A percentile compares a stretch with the other conserved stretches of the same genome.
Evolutionary conservation across 2,888 invertebrate species (phyloP).

Genomic region (Melinopterus prodromus): DNA sequence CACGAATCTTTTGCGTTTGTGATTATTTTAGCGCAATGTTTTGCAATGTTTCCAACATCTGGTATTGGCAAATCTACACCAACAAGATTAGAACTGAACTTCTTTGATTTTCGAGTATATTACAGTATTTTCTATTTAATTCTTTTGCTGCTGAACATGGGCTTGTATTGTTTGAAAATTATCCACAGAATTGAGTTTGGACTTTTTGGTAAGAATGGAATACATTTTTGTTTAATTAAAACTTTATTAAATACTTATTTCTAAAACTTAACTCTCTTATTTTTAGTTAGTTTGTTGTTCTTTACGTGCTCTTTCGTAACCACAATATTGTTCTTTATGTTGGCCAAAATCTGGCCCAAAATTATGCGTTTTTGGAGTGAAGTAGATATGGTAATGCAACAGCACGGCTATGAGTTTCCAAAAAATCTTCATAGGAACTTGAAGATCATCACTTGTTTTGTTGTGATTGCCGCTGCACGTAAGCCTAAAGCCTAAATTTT

Average conservation of each 20-base stretch:
- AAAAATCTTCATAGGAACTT: neutral
- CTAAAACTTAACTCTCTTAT: neutral
- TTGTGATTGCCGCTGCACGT: slow-evolving; percentile 17
- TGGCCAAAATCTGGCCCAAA: slow-evolving; percentile 16
- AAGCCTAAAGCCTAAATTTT: neutral
- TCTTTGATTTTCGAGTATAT: neutral
- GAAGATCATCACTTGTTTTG: slow-evolving; percentile 13
- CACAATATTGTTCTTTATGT: slow-evolving; percentile 4
- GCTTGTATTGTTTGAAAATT: slow-evolving; percentile 1
- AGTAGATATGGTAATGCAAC: slow-evolving; percentile 17
- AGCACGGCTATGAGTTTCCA: slow-evolving; percentile 19
- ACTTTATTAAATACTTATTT: neutral
- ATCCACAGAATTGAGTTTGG: neutral
- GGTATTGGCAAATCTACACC: neutral
- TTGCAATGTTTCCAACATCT: slow-evolving; percentile 27
- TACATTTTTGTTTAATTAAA: neutral
- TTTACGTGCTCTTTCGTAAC: slow-evolving; percentile 24
- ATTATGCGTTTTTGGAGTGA: slow-evolving; percentile 22
- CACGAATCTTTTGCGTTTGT: slow-evolving; percentile 17
- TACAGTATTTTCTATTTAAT: slow-evolving; percentile 9
- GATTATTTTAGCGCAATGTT: slow-evolving; percentile 30
- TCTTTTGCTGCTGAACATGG: neutral
- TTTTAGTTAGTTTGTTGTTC: slow-evolving; percentile 10
- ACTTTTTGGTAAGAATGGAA: neutral
- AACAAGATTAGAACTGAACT: slow-evolving; percentile 5